Base-by-base conservation (phyloP, 92 coral and sea anemone genomes). In the Epizoanthus stellaris region DNA sequence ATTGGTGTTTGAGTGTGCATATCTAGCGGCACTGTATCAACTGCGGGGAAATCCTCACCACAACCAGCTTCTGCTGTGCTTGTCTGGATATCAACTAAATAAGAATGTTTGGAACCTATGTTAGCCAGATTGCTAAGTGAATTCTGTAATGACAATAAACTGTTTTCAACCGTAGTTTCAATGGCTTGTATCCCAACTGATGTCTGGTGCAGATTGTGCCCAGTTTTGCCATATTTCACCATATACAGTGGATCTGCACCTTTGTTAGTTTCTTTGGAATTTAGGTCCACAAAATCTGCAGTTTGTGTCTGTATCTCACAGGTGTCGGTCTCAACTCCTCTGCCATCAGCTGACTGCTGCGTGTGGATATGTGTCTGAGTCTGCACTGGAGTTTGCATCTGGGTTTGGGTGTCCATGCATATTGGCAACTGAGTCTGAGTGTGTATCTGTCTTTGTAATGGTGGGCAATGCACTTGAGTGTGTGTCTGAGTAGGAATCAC, bases 1-100 rank as follows among this genome's bases (percentile, higher is more conserved):
- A 88, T 62, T 71, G 74, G 84, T 12, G 95, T 92, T 61, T 94
- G 98, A 47, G 98, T 87, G 52, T 85, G 93, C 45, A 73, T 82
- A 56, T 88, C 74, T 19, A 92, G 85, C 47, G 84, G 88, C 17
- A 88, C 36, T 4, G 93, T 58, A 21, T 85, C 82, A 67, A 67
- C 47, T 19, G 68, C 57, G 63, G 34, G 74, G 17, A 85, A 85
- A 63, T 86, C 73, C 17, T 72, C 89, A 17, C 47, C 80, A 6
- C 61, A 63, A 5, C 40, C 45, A 4, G 83, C 25, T 45, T 61
- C 70, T n/a, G 13, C 67, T 10, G 42, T 42, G 61, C 8, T 20
- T 21, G 67, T 79, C 57, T 63, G 39, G 45, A 42, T 63, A 59
- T 62, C 82, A 10, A 40, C 59, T 38, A 61, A 62, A 49, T 23